Base-by-base conservation (phyloP, 2,797 vertebrate genomes). In the Helicolenus hilgendorfi region DNA sequence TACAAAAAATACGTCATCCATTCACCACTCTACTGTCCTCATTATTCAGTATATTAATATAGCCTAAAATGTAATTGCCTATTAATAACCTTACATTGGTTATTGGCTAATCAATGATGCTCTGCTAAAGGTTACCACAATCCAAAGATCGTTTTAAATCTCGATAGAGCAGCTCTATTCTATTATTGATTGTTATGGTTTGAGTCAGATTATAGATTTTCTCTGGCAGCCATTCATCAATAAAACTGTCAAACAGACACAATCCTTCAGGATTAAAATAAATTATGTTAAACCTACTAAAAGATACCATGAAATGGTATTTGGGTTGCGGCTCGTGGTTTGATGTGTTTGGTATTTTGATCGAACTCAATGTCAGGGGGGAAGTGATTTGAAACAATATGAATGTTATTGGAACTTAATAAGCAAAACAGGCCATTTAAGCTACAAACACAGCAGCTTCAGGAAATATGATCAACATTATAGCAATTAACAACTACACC, bases 151-250 rank as follows among this genome's bases (percentile, higher is more conserved):
- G 10, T 45, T 49, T 72, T 8, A 63, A 22, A 71, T 60, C 45
- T 62, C 67, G 59, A 68, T 22, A 56, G 70, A 70, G n/a, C 15
- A 33, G 38, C 45, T 81, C 26, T 4, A 33, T 41, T 68, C 22
- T 36, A 1, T 60, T 60, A 89, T 69, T 75, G 75, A 85, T 79
- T 20, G 31, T 83, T 60, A 26, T 68, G 22, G 9, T 56, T 80
- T 58, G 22, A 80, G 36, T 41, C 49, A 55, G 13, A 82, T 64
- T 81, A 87, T 84, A 53, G 68, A 86, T 86, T 78, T 63, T 56
- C 35, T 60, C 18, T 68, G 20, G 22, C 18, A 27, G 35, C 31
- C 29, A 62, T 87, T 77, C 14, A 58, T 85, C 41, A 69, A 20
- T 24, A n/a, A n/a, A 2, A 77, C 58, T 35, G 53, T 68, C 35